These are phyloP conservation scores for Rhinella marina DNA, from an alignment of 2,797 vertebrate species.

Conservation along the genomic window DNA sequence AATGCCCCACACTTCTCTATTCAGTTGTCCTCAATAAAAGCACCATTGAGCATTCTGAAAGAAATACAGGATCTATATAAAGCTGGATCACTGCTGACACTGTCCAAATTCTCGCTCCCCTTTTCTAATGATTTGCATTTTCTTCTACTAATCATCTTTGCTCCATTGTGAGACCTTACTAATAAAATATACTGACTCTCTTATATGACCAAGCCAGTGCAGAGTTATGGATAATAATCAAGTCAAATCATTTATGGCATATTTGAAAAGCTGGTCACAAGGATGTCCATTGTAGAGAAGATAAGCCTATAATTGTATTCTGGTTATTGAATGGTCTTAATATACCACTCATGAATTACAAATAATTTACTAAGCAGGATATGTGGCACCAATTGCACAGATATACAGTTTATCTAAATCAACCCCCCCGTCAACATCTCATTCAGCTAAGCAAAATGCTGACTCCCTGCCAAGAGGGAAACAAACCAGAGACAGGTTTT, in stretches of 20 bases:
- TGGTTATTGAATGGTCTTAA: constrained; percentile 26
- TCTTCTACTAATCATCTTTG: constrained; percentile 51
- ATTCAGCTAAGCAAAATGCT: neutral
- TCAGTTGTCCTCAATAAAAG: constrained; percentile 67
- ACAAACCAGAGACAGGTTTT: neutral
- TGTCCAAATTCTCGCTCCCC: constrained; percentile 55
- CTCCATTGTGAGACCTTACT: constrained; percentile 25
- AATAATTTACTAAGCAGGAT: constrained; percentile 10
- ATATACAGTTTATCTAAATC: neutral
- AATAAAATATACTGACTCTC: constrained; percentile 25
- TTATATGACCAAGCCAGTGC: constrained; percentile 28
- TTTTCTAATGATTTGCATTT: constrained; percentile 58
- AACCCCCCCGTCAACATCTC: neutral
- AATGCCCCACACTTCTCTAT: constrained; percentile 65
- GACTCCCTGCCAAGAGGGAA: neutral
- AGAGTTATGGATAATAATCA: constrained; percentile 5
- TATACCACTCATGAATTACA: neutral
- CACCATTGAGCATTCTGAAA: constrained; percentile 67
- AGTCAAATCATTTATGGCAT: constrained; percentile 11
- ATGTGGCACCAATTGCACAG: neutral
- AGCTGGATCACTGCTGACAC: constrained; percentile 62
- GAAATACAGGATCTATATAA: constrained; percentile 62
- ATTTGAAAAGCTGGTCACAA: neutral
- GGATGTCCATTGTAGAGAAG: neutral
- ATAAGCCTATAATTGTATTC: constrained; percentile 29